Base-by-base conservation (phyloP, 1,140 invertebrate genomes). In the Caerostris darwini region DNA sequence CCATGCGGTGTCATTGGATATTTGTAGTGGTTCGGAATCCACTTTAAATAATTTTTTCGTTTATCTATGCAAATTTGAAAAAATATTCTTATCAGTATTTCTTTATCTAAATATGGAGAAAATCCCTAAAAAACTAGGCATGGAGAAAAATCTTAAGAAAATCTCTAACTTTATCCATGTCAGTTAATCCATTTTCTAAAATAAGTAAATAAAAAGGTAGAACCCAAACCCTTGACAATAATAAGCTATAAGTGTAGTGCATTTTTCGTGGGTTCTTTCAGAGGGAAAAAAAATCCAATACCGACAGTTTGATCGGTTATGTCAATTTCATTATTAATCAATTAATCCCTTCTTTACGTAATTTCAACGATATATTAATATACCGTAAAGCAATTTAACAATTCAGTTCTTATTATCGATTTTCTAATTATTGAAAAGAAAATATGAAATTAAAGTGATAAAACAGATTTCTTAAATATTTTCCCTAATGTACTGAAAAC, bases 251-350 rank as follows among this genome's bases (percentile, higher is more conserved):
- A 85, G 82, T 85, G 57, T 85, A 85, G 69, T 19, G 10, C 34
- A 77, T 77, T 77, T 34, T 77, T 77, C 69, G 34, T 77, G 10
- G 34, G 17, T 69, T 71, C 50, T 34, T 77, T 50, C 10, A 34
- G 69, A 14, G 69, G 50, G 69, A 77, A 53, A 77, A 77, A 77
- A 19, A n/a, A n/a, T 77, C 69, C 69, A 88, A 88, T 88, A 88
- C 67, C 86, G 86, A 88, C 67, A 67, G n/a, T 17, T 64, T n/a
- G 50, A 64, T 59, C 86, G 86, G 67, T 88, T 88, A 88, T 67
- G 86, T 67, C 86, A 88, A 67, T 88, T 67, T 88, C n/a, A 88
- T 88, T 58, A 10, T 88, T 88, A 88, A 88, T 88, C 86, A 59
- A 88, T 88, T n/a, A 59, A 53, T 61, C n/a, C n/a, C n/a, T 53